Evolutionary conservation across 2,888 invertebrate species (phyloP), one percentile per base, ranked within the genome.

Genomic region (Cephalotes varians): DNA sequence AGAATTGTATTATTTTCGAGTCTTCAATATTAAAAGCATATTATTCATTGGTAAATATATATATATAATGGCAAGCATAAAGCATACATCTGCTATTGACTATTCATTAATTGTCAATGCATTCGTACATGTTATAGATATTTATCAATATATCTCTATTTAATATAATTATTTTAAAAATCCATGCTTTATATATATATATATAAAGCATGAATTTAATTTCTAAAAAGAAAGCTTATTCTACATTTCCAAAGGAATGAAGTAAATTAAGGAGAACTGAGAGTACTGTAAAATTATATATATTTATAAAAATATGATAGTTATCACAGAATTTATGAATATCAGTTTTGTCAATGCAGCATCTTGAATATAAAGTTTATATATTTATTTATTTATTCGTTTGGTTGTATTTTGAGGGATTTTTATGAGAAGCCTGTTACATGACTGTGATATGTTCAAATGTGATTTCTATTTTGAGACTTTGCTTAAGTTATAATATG

Each of bases 281-380:
- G 37, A 37, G n/a, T 80, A 74, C 60, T 40, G 34, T 73, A 80
- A 60, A 80, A 74, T 80, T 60, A 80, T 62, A 25, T 74, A 80
- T 62, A 80, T 73, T 73, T 60, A 80, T 80, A 80, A 80, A 73
- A 80, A 74, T 80, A 62, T 37, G 37, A 71, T 28, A 79, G 54
- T 72, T 80, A 80, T 80, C 80, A 80, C 82, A 82, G 82, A 82
- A 81, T 82, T 67, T 58, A 54, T 54, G 25, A 80, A 82, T 82
- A 65, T 82, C 51, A 73, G n/a, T 82, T 82, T 49, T 44, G n/a
- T 81, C n/a, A 79, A 56, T 65, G 54, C n/a, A 44, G n/a, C n/a
- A 56, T 69, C 18, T 67, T 34, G 56, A 56, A 18, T 47, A 21
- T 44, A 77, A 65, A 40, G 40, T 40, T 40, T 40, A 67, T 28